Evolutionary conservation across 2,113 vertebrate genomes (phyloP).

Genomic region (Actinemys pallida): DNA sequence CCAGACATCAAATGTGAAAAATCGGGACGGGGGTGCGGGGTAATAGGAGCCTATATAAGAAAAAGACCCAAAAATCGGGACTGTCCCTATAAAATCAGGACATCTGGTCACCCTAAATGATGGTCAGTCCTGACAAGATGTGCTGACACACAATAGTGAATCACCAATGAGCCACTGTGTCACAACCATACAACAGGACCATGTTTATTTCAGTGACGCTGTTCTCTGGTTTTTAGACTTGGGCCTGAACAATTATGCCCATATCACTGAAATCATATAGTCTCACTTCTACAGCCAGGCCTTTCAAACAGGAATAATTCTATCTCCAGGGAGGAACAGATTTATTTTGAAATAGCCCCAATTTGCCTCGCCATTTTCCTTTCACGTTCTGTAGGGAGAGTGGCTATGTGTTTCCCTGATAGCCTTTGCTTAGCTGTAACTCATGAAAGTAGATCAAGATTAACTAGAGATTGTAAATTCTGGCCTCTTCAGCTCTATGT

Average conservation of each 20-base stretch:
- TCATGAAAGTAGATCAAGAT: neutral
- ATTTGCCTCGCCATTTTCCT: neutral
- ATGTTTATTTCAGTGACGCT: neutral
- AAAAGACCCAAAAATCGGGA: too few relatives aligned
- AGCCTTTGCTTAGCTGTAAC: neutral
- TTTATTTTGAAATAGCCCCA: neutral
- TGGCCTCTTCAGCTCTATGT: neutral
- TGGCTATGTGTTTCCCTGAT: neutral
- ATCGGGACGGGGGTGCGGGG: too few relatives aligned
- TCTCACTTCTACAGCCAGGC: neutral
- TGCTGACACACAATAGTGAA: too few relatives aligned
- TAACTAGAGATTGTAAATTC: neutral
- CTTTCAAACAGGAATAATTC: neutral
- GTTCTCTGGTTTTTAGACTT: neutral
- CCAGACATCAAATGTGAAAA: too few relatives aligned
- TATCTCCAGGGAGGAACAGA: neutral
- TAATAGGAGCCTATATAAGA: too few relatives aligned
- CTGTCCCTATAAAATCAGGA: too few relatives aligned
- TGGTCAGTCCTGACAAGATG: too few relatives aligned
- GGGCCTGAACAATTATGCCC: neutral
- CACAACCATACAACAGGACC: neutral
- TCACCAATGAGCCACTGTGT: accelerated
- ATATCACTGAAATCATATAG: neutral
- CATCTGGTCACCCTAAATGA: too few relatives aligned
- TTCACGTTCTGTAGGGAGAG: neutral